Evolutionary conservation across 2,797 vertebrate species (phyloP).

Genomic region (Mormyrus hasselquistii): DNA sequence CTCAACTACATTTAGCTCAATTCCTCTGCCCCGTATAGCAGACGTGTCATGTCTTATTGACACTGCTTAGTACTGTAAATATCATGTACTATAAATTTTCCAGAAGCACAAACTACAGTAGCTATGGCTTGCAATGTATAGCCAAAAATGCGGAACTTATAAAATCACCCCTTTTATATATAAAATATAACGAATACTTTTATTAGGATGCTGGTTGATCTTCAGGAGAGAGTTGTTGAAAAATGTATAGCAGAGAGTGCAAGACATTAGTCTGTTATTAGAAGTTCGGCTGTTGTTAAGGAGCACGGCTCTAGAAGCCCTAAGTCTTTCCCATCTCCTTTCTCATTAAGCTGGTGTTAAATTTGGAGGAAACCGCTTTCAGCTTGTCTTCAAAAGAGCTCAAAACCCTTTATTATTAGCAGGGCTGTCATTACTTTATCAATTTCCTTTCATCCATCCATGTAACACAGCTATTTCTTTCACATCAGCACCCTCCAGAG

Average conservation of each 20-base stretch:
- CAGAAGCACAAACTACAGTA: neutral
- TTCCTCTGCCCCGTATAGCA: neutral
- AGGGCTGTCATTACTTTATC: constrained; percentile 30
- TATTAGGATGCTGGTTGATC: neutral
- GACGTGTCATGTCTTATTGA: neutral
- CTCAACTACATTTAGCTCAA: constrained; percentile 10
- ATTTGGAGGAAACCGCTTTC: constrained; percentile 3
- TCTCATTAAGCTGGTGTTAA: constrained; percentile 14
- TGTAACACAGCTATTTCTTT: constrained; percentile 22
- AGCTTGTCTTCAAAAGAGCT: constrained; percentile 11
- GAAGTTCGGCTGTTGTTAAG: neutral
- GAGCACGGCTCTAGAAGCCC: neutral
- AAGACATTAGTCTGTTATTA: constrained; percentile 9
- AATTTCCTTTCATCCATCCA: constrained; percentile 37
- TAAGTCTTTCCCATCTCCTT: neutral
- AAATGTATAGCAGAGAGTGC: neutral
- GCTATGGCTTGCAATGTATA: neutral
- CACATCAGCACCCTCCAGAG: constrained; percentile 27
- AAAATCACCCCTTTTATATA: neutral
- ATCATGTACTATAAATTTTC: neutral
- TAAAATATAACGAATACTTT: neutral
- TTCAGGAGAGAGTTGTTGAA: neutral
- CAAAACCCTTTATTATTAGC: constrained; percentile 15
- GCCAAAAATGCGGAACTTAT: neutral
- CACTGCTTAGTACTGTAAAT: neutral